These are phyloP conservation scores for Mantis religiosa DNA, from an alignment of 2,888 invertebrate species.

Conservation along the genomic window DNA sequence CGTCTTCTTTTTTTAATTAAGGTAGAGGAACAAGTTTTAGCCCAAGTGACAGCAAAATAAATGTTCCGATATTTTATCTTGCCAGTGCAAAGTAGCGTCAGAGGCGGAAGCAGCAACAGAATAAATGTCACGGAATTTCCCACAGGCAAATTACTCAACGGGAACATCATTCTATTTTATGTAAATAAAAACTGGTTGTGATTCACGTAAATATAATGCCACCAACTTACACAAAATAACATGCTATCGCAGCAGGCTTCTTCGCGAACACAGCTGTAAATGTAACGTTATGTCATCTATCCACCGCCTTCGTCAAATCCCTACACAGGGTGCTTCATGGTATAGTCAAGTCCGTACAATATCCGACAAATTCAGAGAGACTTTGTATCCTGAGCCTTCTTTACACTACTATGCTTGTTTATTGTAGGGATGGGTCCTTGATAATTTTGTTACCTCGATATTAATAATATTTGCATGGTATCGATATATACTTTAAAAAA, in stretches of 20 bases:
- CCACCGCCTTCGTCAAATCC: not conserved
- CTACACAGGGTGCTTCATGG: not conserved
- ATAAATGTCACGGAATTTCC: not conserved
- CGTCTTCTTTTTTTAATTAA: not conserved
- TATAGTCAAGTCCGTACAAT: no score
- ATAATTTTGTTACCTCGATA: no score
- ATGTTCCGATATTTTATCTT: not conserved
- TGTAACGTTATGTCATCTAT: not conserved
- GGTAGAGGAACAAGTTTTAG: not conserved
- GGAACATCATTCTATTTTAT: not conserved
- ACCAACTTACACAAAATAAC: not conserved
- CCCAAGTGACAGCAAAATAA: not conserved
- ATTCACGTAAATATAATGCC: not conserved
- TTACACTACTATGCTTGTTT: no score
- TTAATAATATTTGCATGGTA: no score
- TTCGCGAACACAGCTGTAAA: not conserved
- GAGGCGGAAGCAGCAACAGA: not conserved
- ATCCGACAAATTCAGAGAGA: no score
- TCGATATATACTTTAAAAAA: no score
- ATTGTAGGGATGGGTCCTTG: no score
- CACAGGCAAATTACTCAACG: not conserved
- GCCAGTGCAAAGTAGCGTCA: not conserved
- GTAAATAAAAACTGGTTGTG: not conserved
- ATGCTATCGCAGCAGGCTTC: not conserved
- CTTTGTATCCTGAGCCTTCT: no score